These are phyloP conservation scores for Empidonax traillii DNA, from an alignment of 2,113 vertebrate species.

Conservation along the genomic window DNA sequence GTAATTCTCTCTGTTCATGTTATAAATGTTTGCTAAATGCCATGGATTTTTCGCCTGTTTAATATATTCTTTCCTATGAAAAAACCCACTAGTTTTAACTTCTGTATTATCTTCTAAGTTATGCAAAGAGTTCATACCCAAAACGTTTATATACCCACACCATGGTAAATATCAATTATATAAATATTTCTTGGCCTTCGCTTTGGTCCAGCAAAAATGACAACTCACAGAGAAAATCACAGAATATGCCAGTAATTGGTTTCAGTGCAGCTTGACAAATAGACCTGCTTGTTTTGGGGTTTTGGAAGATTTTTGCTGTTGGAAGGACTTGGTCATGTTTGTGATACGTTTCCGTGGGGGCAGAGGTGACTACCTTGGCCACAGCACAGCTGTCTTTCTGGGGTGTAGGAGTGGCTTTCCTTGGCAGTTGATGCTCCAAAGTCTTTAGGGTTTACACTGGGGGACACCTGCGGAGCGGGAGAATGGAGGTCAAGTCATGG, in stretches of 20 bases:
- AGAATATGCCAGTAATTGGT: neutral
- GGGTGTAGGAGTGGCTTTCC: neutral
- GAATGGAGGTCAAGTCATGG: neutral
- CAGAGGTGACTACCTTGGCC: fast-evolving
- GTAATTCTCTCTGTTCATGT: neutral
- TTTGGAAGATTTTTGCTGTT: neutral
- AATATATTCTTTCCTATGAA: neutral
- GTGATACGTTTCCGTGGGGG: fast-evolving
- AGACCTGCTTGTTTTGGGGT: neutral
- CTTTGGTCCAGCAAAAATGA: neutral
- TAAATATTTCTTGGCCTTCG: neutral
- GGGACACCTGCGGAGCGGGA: neutral
- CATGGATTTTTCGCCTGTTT: neutral
- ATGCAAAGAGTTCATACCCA: neutral
- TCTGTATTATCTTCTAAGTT: fast-evolving
- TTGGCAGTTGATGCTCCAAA: neutral
- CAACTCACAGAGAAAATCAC: neutral
- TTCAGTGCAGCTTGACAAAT: neutral
- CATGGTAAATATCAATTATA: neutral
- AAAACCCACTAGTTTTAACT: neutral
- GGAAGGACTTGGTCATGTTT: fast-evolving
- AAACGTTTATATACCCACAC: neutral
- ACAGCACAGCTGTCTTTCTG: fast-evolving
- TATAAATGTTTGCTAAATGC: neutral
- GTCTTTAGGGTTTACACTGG: neutral